phyloP scores from a whole-genome alignment of 2,113 vertebrate genomes.

The Pica pica region DNA sequence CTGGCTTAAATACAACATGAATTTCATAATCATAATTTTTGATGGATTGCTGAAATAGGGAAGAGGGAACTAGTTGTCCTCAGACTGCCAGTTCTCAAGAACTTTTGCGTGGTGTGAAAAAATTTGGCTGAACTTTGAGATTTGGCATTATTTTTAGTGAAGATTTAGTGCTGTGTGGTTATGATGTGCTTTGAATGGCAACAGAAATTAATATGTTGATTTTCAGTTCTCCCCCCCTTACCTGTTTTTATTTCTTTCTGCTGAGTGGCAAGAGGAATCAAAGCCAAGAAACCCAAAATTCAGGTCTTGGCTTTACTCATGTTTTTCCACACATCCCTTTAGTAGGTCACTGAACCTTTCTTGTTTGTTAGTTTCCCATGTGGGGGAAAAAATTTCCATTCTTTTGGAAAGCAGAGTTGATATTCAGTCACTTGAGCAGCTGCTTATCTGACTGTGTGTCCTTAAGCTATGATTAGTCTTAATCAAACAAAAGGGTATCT shows the following conservation, averaged over 20 bases:
- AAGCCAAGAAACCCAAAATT: slow-evolving; percentile 19
- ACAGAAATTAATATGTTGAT: background rate
- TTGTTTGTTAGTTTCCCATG: background rate
- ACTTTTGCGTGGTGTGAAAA: background rate
- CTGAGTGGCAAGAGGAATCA: background rate
- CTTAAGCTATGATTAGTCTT: slow-evolving; percentile 22
- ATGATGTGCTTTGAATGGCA: background rate
- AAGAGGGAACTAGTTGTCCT: background rate
- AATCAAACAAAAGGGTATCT: slow-evolving; percentile 19
- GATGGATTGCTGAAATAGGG: background rate
- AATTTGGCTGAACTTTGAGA: background rate
- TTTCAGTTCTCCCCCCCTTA: background rate
- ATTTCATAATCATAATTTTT: background rate
- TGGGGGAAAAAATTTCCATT: background rate
- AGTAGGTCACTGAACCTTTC: slow-evolving; percentile 18
- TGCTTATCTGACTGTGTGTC: slow-evolving; percentile 35
- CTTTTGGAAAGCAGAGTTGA: slow-evolving; percentile 6
- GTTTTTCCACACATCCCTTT: background rate
- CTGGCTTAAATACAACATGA: background rate
- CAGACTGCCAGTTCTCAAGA: background rate
- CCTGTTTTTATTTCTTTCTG: background rate
- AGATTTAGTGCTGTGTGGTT: background rate
- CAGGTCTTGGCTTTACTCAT: background rate
- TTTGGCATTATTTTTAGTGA: background rate
- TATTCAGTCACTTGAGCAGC: slow-evolving; percentile 16